Evolutionary conservation across 2,113 vertebrate genomes (phyloP), one percentile per base, ranked within the genome.

Genomic region (Ellobius talpinus): DNA sequence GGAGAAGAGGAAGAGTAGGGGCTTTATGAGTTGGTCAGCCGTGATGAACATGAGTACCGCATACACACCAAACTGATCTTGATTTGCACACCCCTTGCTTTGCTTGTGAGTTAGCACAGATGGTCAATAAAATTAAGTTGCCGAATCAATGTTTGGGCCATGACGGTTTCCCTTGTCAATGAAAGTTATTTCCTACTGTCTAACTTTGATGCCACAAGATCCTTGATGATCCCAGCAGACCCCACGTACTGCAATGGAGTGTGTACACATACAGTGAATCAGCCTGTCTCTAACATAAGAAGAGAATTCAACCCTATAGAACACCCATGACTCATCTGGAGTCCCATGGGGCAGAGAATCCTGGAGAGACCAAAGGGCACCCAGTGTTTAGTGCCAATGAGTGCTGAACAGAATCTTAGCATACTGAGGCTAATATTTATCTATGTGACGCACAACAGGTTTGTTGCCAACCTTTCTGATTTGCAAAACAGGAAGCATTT

Each of bases 401-500:
- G 52, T 13, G 11, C 76, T 87, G 73, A 89, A 87, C 7, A 93
- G 96, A 74, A 66, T 74, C 70, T 91, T 52, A 93, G 55, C 93
- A n/a, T 47, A 86, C 45, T 52, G 73, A 92, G 95, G 97, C 85
- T 36, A 86, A 72, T 47, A 42, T 72, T 96, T 74, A 79, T 92
- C 93, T 93, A 77, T 79, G 95, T 93, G 85, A 93, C 52, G 76
- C 55, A 33, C 29, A 72, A 45, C 70, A 87, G 11, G 50, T 87
- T 95, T 94, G 77, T 70, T 94, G 76, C 86, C 77, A 93, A 89
- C 66, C 47, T 97, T 95, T 88, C 76, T 77, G 90, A 87, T 78
- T 97, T 90, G 84, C 91, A 89, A 94, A 95, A 86, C 47, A 87
- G 45, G 78, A 95, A 89, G 91, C 31, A n/a, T 70, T 47, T 26